Evolutionary conservation across 2,888 invertebrate species (phyloP), one percentile per base, ranked within the genome.

Genomic region (Saturnia pavonia): DNA sequence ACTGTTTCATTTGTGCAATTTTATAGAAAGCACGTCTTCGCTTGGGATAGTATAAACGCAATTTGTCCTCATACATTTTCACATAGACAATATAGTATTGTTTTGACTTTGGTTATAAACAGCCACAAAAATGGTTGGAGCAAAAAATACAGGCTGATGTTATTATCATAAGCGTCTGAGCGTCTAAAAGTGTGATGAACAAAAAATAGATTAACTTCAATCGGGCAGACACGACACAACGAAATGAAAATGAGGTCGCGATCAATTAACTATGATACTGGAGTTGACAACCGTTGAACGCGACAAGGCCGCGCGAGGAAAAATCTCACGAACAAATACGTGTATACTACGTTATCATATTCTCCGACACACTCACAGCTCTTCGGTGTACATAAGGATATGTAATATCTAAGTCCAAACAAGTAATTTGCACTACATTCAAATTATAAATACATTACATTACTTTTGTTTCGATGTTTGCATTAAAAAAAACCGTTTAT

Each of bases 271-370:
- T 68, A 70, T 67, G 71, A 71, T 71, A 75, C 74, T 72, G 11
- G 76, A 74, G 83, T 57, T 57, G 57, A 82, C 80, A 81, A 76
- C 81, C 84, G 74, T 83, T 79, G 78, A 79, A 76, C 71, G 70
- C 69, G 68, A 73, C 82, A 77, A 85, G 80, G 45, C 67, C 27
- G 25, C 22, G 25, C 57, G 40, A 43, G 43, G 45, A 63, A 69
- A 72, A 72, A 65, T 40, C 68, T 72, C 66, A 69, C 60, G 51
- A 72, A 68, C 43, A 68, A 51, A 40, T 51, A 68, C 9, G 40
- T 45, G 65, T 25, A n/a, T n/a, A n/a, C n/a, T n/a, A n/a, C 25
- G 48, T 63, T 22, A 27, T 54, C 65, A 40, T 43, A 27, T 25
- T 51, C 25, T 22, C 63, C 16, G 43, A 60, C 43, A 40, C 19